Percentiles rank a stretch among this genome's conserved stretches.
phyloP scores from a whole-genome alignment of 2,797 vertebrate species.

The Neostethus bicornis region DNA sequence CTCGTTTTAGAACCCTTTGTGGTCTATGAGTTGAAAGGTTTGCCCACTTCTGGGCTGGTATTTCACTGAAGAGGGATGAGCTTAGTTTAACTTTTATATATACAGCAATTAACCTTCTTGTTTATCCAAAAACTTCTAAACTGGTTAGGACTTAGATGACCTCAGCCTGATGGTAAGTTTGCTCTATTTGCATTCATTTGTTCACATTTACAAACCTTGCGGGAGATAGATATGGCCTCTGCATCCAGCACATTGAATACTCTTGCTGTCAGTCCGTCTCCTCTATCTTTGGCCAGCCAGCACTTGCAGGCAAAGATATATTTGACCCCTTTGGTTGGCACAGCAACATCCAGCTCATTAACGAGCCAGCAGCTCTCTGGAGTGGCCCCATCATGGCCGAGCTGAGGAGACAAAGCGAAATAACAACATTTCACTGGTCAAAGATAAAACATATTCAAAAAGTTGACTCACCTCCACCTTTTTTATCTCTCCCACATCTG shows the following conservation, averaged over 20 bases:
- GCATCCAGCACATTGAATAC: slow-evolving; percentile 93
- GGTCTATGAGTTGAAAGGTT: too few species aligned
- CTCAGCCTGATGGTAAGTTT: background rate
- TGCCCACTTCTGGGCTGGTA: too few species aligned
- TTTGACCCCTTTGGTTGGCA: slow-evolving; percentile 93
- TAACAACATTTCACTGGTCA: slow-evolving; percentile 31
- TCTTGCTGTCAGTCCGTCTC: slow-evolving; percentile 89
- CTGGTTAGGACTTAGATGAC: too few species aligned
- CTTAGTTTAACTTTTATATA: too few species aligned
- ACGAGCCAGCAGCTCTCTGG: slow-evolving; percentile 98
- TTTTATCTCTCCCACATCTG: slow-evolving; percentile 91
- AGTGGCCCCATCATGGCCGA: slow-evolving; percentile 93
- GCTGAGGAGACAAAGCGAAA: slow-evolving; percentile 73
- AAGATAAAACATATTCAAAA: slow-evolving; percentile 23
- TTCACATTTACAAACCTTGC: slow-evolving; percentile 81
- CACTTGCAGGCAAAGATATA: slow-evolving; percentile 91
- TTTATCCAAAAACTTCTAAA: too few species aligned
- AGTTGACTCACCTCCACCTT: slow-evolving; percentile 88
- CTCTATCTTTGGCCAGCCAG: slow-evolving; percentile 97
- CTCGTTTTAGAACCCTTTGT: too few species aligned
- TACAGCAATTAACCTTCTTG: too few species aligned
- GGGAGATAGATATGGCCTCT: slow-evolving; percentile 83
- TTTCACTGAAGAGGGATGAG: too few species aligned
- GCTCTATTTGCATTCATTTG: background rate
- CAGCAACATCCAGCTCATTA: slow-evolving; percentile 86